Evolutionary conservation across 1,140 invertebrate species (phyloP).

Genomic region (Lineus longissimus): DNA sequence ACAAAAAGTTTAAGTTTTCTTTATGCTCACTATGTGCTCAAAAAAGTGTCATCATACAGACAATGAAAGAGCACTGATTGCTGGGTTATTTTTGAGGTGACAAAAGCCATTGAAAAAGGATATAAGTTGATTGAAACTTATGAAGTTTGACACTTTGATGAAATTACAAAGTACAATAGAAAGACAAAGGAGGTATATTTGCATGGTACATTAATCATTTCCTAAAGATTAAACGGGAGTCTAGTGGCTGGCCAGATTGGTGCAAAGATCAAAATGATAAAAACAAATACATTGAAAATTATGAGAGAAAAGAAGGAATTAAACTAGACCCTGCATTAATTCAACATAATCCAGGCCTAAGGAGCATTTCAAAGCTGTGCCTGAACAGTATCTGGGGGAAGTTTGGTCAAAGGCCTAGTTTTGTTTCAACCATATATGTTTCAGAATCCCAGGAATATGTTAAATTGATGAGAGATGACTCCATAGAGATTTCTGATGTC

Average conservation of each 20-base stretch:
- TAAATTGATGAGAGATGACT: background rate
- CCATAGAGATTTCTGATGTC: background rate
- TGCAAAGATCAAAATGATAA: background rate
- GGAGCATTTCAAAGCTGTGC: background rate
- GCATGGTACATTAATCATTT: conserved; percentile 24
- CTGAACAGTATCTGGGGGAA: background rate
- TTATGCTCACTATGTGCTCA: conserved; percentile 17
- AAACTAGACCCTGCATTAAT: background rate
- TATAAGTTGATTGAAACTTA: conserved; percentile 44
- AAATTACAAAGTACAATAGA: conserved; percentile 22
- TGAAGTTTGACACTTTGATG: conserved; percentile 44
- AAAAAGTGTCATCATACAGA: conserved; percentile 13
- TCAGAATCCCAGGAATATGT: background rate
- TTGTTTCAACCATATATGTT: background rate
- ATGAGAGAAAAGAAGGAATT: background rate
- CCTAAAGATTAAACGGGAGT: conserved; percentile 31
- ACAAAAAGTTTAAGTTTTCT: background rate
- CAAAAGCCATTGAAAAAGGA: conserved; percentile 39
- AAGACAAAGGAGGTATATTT: conserved; percentile 18
- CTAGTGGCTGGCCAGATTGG: conserved; percentile 24
- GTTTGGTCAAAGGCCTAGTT: background rate
- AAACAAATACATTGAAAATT: background rate
- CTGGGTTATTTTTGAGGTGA: conserved; percentile 47
- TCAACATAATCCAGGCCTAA: background rate
- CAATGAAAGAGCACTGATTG: conserved; percentile 39